These are phyloP conservation scores for Muricea muricata DNA, from an alignment of 92 coral and sea anemone species.

Conservation along the genomic window DNA sequence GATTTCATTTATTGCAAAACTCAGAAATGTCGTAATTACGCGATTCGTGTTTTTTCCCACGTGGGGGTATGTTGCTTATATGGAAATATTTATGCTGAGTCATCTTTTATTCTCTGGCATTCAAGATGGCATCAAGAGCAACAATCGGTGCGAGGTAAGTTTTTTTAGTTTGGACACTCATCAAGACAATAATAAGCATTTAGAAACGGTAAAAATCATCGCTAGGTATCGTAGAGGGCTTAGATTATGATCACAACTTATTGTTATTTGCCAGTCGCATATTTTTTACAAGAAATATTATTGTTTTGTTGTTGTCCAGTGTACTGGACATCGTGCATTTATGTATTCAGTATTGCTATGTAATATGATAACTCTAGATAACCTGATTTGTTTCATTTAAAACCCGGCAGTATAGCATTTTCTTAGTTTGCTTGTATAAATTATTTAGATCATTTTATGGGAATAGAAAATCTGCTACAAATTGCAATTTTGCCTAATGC, in stretches of 20 bases:
- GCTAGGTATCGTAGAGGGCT: background rate
- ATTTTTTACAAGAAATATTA: slow-evolving; percentile 12
- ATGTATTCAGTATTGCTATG: background rate
- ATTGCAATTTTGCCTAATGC: background rate
- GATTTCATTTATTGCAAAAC: slow-evolving; percentile 13
- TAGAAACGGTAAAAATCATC: background rate
- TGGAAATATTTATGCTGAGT: slow-evolving; percentile 9
- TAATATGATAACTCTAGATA: slow-evolving; percentile 1
- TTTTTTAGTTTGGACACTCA: slow-evolving; percentile 3
- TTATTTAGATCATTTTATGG: slow-evolving; percentile 18
- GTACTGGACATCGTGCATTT: slow-evolving; percentile 27
- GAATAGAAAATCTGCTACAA: background rate
- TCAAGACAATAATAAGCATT: slow-evolving; percentile 21
- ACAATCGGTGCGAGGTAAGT: slow-evolving; percentile 6
- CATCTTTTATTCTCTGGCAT: slow-evolving; percentile 11
- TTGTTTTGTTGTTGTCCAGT: slow-evolving; percentile 18
- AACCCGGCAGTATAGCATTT: background rate
- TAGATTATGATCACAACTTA: background rate
- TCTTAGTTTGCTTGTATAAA: slow-evolving; percentile 3
- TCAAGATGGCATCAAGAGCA: slow-evolving; percentile 28
- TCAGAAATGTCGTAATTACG: background rate
- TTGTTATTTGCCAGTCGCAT: slow-evolving; percentile 1
- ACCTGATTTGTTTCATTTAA: slow-evolving; percentile 8
- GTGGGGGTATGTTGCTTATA: background rate
- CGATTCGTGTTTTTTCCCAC: slow-evolving; percentile 1